Percentiles rank a stretch among this genome's conserved stretches.
Evolutionary conservation across 1,140 invertebrate genomes (phyloP).

Genomic region (Camponotus vicinus): DNA sequence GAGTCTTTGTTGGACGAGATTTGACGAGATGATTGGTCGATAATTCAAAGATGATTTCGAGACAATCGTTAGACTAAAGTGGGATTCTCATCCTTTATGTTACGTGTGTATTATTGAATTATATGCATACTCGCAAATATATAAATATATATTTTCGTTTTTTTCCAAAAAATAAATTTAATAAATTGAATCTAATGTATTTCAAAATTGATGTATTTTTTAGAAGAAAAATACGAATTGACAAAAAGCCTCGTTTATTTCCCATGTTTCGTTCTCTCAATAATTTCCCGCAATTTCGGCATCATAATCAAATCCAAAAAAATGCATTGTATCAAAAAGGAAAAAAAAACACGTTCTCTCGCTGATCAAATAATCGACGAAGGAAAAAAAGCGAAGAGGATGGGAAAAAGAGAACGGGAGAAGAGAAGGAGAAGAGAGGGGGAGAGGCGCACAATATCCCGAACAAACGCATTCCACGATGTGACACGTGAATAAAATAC

Average conservation of each 20-base stretch:
- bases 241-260: not conserved
- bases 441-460: conserved; percentile 36
- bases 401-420: conserved; percentile 30
- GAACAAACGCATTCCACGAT: conserved; percentile 65
- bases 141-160: not conserved
- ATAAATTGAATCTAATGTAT: not conserved
- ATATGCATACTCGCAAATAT: not conserved
- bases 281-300: not conserved
- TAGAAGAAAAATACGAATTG: not conserved
- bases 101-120: too few relatives aligned
- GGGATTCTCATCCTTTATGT: not conserved
- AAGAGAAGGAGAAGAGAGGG: conserved; percentile 49
- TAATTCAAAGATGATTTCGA: conserved; percentile 3
- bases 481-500: conserved; percentile 61
- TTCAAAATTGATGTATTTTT: not conserved
- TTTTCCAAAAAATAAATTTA: not conserved
- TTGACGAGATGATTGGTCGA: not conserved
- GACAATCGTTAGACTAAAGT: not conserved
- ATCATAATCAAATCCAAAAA: conserved; percentile 36
- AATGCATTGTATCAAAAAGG: not conserved
- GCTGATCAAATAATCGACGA: conserved; percentile 41
- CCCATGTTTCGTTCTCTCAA: not conserved
- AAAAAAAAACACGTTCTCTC: conserved; percentile 32
- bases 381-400: conserved; percentile 20
- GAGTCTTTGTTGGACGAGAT: not conserved